Base-by-base conservation (phyloP, 1,140 invertebrate genomes). In the Contarinia nasturtii region DNA sequence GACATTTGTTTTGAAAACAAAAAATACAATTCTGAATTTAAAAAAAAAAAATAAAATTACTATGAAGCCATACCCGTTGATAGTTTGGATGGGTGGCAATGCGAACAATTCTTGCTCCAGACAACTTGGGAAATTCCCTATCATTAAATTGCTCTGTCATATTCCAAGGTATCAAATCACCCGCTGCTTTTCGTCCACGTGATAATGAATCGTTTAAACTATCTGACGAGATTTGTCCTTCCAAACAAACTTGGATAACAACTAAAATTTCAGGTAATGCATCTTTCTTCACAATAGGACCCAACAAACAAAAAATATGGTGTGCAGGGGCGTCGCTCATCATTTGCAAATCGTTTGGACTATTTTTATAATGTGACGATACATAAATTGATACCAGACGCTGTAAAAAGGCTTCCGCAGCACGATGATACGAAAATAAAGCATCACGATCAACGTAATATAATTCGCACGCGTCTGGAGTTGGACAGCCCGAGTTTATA, bases 31-130 rank as follows among this genome's bases (percentile, higher is more conserved):
- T 48, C 33, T 41, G 44, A 41, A 37, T 49, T 45, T 48, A 50
- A 17, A 48, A 49, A 46, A 44, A 45, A 47, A 7, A 41, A 22
- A 36, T 43, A 45, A 17, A 48, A 45, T 41, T 21, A 2, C 46
- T 15, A 21, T 19, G 44, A 44, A 43, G 3, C 34, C 45, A 19
- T 69, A 88, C 85, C 52, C 80, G 70, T 68, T 97, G 92, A 66
- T 96, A 97, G 54, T 96, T 89, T 0, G 96, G 95, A 77, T 99
- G 93, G 2, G 94, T 97, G 1, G 95, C 95, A 48, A 99, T 94
- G 36, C 95, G 71, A 15, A 99, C 87, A 48, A 98, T 77, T 50
- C 95, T 71, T 15, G 84, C 91, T 7, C 95, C 95, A 50, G 84
- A 79, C 1, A 98, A 68, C 46, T 77, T 75, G 8, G 91, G 86